Conservation (phyloP, 2,888 invertebrate genomes). For the Morpho helenor region DNA sequence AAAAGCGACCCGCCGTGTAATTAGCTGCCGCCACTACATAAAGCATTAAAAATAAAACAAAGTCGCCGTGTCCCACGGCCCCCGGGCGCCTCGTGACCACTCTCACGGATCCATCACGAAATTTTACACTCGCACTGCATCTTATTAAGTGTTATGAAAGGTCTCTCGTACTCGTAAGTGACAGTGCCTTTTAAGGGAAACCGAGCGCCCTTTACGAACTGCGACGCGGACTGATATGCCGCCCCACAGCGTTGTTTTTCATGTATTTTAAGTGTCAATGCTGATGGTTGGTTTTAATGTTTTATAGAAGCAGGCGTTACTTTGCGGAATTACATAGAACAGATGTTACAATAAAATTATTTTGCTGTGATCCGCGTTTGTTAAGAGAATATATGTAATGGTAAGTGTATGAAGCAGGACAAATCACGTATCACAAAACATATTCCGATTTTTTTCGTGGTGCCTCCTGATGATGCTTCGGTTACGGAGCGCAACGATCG, state of each 20-base stretch:
- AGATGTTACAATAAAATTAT: no score
- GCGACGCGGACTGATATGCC: conserved; percentile 20
- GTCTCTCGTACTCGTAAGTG: conserved; percentile 47
- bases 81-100: conserved; percentile 63
- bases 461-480: no score
- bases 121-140: conserved; percentile 63
- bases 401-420: no score
- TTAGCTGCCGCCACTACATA: conserved; percentile 56
- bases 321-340: no score
- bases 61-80: conserved; percentile 60
- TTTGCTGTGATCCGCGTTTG: no score
- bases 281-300: no score
- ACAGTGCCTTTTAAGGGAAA: conserved; percentile 62
- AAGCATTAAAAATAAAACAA: conserved; percentile 55
- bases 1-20: conserved; percentile 63
- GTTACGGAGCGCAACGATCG: no score
- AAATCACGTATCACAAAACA: no score
- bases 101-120: conserved; percentile 70
- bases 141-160: conserved; percentile 73
- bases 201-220: conserved; percentile 41
- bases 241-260: conserved; percentile 28
- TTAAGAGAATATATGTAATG: no score
- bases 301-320: no score
- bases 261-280: conserved; percentile 1
- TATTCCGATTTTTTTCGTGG: no score